Evolutionary conservation across 2,888 invertebrate species (phyloP), one percentile per base, ranked within the genome.

Genomic region (Hydrotaea cyrtoneurina): DNA sequence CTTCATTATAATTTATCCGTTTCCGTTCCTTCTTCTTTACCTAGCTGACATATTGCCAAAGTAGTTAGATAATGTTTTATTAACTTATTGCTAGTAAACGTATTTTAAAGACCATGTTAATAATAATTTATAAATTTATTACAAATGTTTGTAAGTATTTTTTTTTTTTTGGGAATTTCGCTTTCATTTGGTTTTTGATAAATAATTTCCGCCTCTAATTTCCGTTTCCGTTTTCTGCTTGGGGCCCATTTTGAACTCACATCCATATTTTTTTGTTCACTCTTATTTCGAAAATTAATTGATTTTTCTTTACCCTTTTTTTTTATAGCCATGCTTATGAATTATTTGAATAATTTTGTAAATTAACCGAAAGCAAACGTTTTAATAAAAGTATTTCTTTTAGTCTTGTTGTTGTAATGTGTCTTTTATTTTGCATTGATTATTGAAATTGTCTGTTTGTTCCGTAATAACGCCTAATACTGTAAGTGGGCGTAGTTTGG

Each of bases 261-360:
- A n/a, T 50, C 50, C 50, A 50, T 50, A n/a, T n/a, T n/a, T n/a
- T n/a, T 50, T 50, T n/a, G n/a, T 50, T 2, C 13, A n/a, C 13
- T 15, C n/a, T 15, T 50, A 11, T 62, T 13, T n/a, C n/a, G 3
- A 31, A 26, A 15, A 19, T 74, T 73, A 43, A 39, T 43, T 21
- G 23, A 39, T n/a, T 71, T 19, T 71, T 31, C 31, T 71, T 71
- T 23, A 19, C 31, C 31, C 31, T 66, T 17, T 66, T 66, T 59
- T 73, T 5, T 59, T 57, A 2, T 31, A 43, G 57, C 57, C 57
- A 15, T 15, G 43, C 39, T 74, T 74, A 74, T 23, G 59, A 59
- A 43, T 57, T 39, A 57, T 74, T 74, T 57, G 55, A 55, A 39
- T 74, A 55, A 74, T 36, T 23, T 69, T 69, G 69, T 69, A 69